phyloP scores from a whole-genome alignment of 1,140 invertebrate genomes.

The Lethrus apterus region DNA sequence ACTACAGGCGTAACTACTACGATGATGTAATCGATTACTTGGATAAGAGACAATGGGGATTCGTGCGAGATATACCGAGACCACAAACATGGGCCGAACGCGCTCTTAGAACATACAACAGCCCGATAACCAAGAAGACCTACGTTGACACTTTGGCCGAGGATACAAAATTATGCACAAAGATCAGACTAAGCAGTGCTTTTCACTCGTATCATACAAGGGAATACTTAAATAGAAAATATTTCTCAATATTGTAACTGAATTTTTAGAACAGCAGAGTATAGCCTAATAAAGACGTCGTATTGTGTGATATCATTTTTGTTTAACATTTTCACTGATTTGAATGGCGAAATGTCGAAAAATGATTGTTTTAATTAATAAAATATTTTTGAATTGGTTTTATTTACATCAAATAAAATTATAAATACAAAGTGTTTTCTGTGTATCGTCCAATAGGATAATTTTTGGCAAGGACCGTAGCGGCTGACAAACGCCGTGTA shows the following conservation, averaged over 20 bases:
- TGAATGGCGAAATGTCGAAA: conserved; percentile 1
- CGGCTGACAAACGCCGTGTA: too few species aligned
- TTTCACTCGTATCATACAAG: conserved; percentile 34
- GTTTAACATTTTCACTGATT: conserved; percentile 1
- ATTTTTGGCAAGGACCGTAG: too few species aligned
- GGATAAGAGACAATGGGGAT: conserved; percentile 63
- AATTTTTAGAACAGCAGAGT: not conserved
- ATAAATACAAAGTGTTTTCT: too few species aligned
- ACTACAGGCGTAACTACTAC: conserved; percentile 78
- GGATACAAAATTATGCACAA: conserved; percentile 32
- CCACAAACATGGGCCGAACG: conserved; percentile 78
- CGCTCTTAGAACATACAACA: conserved; percentile 59
- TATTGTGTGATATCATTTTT: not conserved
- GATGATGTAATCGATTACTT: conserved; percentile 75
- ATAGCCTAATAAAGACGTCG: not conserved
- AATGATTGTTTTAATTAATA: conserved; percentile 1
- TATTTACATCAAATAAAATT: too few species aligned
- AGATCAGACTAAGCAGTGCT: conserved; percentile 32
- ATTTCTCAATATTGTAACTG: conserved; percentile 7
- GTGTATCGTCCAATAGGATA: too few species aligned
- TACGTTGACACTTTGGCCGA: conserved; percentile 26
- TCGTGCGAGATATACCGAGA: conserved; percentile 59
- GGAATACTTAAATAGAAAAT: conserved; percentile 33
- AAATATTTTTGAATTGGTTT: not conserved
- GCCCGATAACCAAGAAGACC: conserved; percentile 37